Conservation (phyloP, 2,113 vertebrate species). For the Protobothrops mucrosquamatus region DNA sequence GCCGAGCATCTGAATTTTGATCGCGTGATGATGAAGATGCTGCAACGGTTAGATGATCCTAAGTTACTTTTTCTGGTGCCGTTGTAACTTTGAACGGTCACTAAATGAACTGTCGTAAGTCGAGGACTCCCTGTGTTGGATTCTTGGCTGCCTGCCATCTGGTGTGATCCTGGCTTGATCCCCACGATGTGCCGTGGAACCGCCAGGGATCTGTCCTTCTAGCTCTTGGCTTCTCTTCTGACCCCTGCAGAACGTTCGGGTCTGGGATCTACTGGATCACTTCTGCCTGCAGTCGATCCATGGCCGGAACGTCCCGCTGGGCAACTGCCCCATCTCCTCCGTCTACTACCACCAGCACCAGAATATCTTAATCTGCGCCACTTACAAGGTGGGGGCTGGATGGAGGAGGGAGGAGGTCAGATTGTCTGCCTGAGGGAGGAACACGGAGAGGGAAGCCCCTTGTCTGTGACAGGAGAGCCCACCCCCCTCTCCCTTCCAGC, state of each 20-base stretch:
- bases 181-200: too few species aligned
- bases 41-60: not conserved
- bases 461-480: too few species aligned
- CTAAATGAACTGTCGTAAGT: not conserved
- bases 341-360: not conserved
- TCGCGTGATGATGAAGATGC: too few species aligned
- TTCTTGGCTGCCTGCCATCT: not conserved
- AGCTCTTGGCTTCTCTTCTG: not conserved
- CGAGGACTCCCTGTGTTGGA: not conserved
- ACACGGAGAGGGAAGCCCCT: too few species aligned
- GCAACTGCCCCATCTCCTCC: not conserved
- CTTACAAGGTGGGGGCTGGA: not conserved
- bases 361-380: not conserved
- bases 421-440: too few species aligned
- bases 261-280: constrained; percentile 32
- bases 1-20: not conserved
- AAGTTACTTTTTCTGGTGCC: not conserved
- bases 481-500: too few species aligned
- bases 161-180: not conserved
- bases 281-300: constrained; percentile 40
- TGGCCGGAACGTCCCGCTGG: constrained; percentile 13
- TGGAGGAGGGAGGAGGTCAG: rapidly evolving
- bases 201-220: not conserved
- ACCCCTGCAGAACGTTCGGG: constrained; percentile 40
- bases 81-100: not conserved